Percentiles rank a stretch among this genome's conserved stretches.
These are phyloP conservation scores for Syrrhaptes paradoxus DNA, from an alignment of 2,113 vertebrate species.

Conservation along the genomic window DNA sequence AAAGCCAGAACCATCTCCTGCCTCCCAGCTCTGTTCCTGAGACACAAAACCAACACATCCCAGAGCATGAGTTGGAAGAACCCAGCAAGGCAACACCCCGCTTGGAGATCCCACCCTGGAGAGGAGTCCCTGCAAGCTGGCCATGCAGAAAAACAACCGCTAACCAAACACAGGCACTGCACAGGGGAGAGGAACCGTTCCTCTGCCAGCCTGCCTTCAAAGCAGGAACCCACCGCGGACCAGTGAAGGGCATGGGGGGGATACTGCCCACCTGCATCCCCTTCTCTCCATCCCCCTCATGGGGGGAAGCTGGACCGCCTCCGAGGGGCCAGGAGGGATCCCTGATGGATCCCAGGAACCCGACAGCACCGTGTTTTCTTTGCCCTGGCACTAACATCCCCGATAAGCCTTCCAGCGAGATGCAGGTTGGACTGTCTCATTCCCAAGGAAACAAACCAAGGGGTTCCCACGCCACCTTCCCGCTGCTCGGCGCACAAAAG, in stretches of 20 bases:
- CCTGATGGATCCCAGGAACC: neutral
- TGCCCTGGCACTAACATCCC: neutral
- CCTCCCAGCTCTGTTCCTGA: neutral
- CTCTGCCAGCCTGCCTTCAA: too few relatives aligned
- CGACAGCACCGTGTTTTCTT: neutral
- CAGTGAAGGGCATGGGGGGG: neutral
- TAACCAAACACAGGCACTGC: neutral
- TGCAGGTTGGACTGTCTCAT: neutral
- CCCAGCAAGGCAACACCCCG: neutral
- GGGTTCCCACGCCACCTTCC: constrained; percentile 46
- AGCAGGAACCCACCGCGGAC: fast-evolving
- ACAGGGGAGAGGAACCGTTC: fast-evolving
- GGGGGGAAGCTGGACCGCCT: neutral
- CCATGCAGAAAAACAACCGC: neutral
- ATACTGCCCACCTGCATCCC: fast-evolving
- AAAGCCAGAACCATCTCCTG: neutral
- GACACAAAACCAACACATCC: fast-evolving
- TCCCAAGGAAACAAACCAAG: constrained; percentile 34
- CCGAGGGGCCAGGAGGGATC: neutral
- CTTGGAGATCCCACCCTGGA: neutral
- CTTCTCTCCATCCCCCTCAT: too few relatives aligned
- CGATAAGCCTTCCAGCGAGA: neutral
- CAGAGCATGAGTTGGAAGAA: neutral
- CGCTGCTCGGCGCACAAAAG: neutral
- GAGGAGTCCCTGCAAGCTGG: too few relatives aligned